Base-by-base conservation (phyloP, 2,797 vertebrate genomes). In the Paguma larvata region DNA sequence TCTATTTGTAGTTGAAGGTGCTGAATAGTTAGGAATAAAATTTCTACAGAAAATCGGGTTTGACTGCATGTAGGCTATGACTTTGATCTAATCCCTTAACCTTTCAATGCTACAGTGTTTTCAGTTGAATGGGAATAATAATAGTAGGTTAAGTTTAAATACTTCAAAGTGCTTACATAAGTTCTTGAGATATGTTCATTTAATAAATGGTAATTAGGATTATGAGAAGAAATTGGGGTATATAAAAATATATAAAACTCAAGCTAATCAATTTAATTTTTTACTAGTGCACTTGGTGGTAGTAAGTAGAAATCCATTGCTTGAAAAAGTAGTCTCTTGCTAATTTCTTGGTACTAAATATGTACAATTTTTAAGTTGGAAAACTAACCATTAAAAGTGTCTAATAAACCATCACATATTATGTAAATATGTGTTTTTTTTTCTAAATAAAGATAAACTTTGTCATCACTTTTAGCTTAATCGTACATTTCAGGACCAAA, bases 311-410 rank as follows among this genome's bases (percentile, higher is more conserved):
- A 75, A 46, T 91, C 51, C 34, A 27, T 46, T 92, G 32, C 70
- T 80, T 75, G 21, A 53, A 80, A 91, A 73, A 70, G 48, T 82
- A 78, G 38, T 83, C 32, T 85, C 70, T 96, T 91, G 65, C 38
- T 91, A 63, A 70, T 80, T 89, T 92, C 27, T 89, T 96, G 62
- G 53, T 88, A 88, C 46, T 78, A 90, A 90, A 68, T 70, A 46
- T 79, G 18, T 91, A n/a, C 63, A 77, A n/a, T 79, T 90, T 94
- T n/a, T 62, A 84, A 77, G 56, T 59, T 94, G 63, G 23, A 56
- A 77, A 44, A 63, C 1, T 51, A 67, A 51, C 41, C 11, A 80
- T 70, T 85, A 25, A 73, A 87, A 75, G 72, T 51, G 48, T 51
- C 83, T 83, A 84, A 48, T 70, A 91, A 91, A 3, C 8, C 68